Conservation (phyloP, 2,888 invertebrate species). For the Acholoe squamosa region DNA sequence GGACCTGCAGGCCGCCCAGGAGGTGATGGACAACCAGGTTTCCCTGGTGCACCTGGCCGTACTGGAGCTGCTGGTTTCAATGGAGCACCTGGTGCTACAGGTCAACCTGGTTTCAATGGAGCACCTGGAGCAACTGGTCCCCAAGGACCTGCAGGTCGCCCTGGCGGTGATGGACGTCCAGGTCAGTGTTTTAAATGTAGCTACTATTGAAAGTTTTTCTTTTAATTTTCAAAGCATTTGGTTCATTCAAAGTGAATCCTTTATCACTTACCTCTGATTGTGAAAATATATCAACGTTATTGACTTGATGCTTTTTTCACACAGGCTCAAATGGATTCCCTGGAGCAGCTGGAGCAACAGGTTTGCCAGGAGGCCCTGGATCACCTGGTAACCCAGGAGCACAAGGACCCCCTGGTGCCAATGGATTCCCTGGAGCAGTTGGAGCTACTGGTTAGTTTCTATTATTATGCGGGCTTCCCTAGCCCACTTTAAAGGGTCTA, state of each 20-base stretch:
- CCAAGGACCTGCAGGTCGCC: background rate
- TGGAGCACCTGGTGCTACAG: constrained; percentile 52
- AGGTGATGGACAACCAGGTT: constrained; percentile 56
- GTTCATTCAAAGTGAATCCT: no score
- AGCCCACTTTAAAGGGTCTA: no score
- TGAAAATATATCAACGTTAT: no score
- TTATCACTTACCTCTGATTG: no score
- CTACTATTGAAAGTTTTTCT: no score
- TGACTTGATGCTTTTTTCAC: background rate
- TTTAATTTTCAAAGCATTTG: no score
- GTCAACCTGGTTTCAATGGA: constrained; percentile 59
- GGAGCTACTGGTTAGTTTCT: background rate
- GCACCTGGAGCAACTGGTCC: constrained; percentile 51
- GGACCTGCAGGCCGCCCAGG: constrained; percentile 57
- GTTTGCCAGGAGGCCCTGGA: constrained; percentile 47
- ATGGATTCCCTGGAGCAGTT: background rate
- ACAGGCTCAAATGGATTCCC: constrained; percentile 42
- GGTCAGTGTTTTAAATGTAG: background rate
- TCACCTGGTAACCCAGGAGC: constrained; percentile 25
- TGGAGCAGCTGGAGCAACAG: constrained; percentile 51
- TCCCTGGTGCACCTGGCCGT: constrained; percentile 36
- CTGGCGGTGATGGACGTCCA: background rate
- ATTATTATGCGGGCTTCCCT: no score
- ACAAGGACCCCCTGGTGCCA: constrained; percentile 58
- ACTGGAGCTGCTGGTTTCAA: constrained; percentile 40